Evolutionary conservation across 1,140 invertebrate genomes (phyloP).

Genomic region (Drosophila mojavensis): DNA sequence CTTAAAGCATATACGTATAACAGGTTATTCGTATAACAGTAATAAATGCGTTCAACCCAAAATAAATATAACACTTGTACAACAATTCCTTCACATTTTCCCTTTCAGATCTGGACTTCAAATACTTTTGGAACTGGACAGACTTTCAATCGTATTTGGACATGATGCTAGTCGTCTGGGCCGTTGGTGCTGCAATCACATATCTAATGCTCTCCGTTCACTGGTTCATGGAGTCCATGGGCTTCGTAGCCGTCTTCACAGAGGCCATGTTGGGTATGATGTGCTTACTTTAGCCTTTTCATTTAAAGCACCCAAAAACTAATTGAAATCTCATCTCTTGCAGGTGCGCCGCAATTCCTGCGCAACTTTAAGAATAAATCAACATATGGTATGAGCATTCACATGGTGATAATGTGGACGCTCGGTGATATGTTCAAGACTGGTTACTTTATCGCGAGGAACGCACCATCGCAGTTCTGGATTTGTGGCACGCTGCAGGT

Average conservation of each 20-base stretch:
- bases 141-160: conserved; percentile 98
- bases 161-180: conserved; percentile 94
- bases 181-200: conserved; percentile 92
- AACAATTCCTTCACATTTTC: no score
- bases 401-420: conserved; percentile 99
- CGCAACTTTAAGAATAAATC: conserved; percentile 93
- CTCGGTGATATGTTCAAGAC: conserved; percentile 98
- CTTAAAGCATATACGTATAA: no score
- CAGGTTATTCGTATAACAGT: no score
- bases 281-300: not conserved
- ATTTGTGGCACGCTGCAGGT: conserved; percentile 97
- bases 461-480: conserved; percentile 97
- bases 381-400: conserved; percentile 89
- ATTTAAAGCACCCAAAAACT: not conserved
- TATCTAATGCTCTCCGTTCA: conserved; percentile 93
- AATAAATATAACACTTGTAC: no score
- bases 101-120: conserved; percentile 91
- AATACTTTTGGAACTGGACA: conserved; percentile 99
- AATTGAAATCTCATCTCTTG: not conserved
- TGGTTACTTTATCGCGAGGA: conserved; percentile 95
- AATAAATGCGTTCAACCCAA: no score
- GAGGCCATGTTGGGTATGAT: conserved; percentile 95
- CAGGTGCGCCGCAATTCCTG: conserved; percentile 93
- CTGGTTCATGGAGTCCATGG: conserved; percentile 94
- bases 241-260: conserved; percentile 97